Conservation (phyloP, 2,888 invertebrate species). For the Biston stratarius region DNA sequence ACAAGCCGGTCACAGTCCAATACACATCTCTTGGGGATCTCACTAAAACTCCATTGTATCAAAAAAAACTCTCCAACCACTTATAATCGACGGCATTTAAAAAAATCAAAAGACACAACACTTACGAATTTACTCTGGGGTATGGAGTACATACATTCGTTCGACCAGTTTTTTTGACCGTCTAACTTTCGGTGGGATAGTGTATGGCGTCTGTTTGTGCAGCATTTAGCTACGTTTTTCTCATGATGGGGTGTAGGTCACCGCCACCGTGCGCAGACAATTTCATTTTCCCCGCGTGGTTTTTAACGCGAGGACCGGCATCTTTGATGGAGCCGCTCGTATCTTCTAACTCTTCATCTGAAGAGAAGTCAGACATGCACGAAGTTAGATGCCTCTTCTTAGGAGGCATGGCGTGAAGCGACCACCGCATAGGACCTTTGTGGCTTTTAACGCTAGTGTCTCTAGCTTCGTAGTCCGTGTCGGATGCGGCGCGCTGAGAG, state of each 20-base stretch:
- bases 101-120: conserved; percentile 48
- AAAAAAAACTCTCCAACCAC: conserved; percentile 68
- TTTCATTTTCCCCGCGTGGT: conserved; percentile 67
- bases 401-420: conserved; percentile 70
- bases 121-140: conserved; percentile 53
- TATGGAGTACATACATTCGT: conserved; percentile 22
- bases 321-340: conserved; percentile 66
- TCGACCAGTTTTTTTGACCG: conserved; percentile 23
- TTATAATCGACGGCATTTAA: conserved; percentile 57
- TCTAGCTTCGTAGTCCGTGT: conserved; percentile 76
- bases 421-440: conserved; percentile 74
- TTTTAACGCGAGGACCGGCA: conserved; percentile 69
- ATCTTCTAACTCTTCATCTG: conserved; percentile 73
- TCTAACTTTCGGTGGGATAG: conserved; percentile 11
- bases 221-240: conserved; percentile 65
- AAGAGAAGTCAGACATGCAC: conserved; percentile 77
- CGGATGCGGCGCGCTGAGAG: conserved; percentile 74
- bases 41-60: conserved; percentile 65
- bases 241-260: conserved; percentile 76
- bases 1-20: conserved; percentile 62
- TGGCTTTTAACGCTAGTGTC: conserved; percentile 62
- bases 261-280: conserved; percentile 80
- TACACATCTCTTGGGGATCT: conserved; percentile 69
- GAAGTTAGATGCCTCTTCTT: conserved; percentile 76
- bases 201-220: conserved; percentile 12